Conservation (phyloP, 2,113 vertebrate species). For the Aptenodytes patagonicus region DNA sequence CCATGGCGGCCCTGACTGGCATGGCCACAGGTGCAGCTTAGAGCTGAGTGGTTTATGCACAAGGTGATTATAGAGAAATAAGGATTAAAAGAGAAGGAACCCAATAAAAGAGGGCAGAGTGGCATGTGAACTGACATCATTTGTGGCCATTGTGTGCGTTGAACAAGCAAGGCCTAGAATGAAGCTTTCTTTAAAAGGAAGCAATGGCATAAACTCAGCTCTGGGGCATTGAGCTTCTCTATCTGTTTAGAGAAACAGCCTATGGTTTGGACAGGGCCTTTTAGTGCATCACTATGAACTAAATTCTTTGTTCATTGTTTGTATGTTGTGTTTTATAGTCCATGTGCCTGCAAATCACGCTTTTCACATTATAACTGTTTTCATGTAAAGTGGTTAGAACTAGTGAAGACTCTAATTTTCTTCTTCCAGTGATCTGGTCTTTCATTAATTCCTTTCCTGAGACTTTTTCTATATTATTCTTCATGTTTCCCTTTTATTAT, state of each 20-base stretch:
- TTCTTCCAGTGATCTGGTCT: neutral
- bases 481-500: neutral
- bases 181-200: neutral
- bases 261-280: neutral
- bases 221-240: neutral
- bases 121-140: neutral
- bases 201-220: neutral
- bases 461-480: neutral
- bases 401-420: neutral
- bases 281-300: neutral
- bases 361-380: neutral
- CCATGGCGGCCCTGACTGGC: neutral
- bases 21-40: fast-evolving
- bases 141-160: neutral
- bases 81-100: neutral
- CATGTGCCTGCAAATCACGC: neutral
- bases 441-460: neutral
- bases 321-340: neutral
- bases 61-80: neutral
- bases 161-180: neutral
- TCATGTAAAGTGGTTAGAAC: neutral
- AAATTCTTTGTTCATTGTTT: neutral
- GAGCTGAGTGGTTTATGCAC: neutral
- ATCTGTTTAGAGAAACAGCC: neutral
- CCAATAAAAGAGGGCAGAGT: neutral